Evolutionary conservation across 2,797 vertebrate species (phyloP).

Genomic region (Anguilla obscura): DNA sequence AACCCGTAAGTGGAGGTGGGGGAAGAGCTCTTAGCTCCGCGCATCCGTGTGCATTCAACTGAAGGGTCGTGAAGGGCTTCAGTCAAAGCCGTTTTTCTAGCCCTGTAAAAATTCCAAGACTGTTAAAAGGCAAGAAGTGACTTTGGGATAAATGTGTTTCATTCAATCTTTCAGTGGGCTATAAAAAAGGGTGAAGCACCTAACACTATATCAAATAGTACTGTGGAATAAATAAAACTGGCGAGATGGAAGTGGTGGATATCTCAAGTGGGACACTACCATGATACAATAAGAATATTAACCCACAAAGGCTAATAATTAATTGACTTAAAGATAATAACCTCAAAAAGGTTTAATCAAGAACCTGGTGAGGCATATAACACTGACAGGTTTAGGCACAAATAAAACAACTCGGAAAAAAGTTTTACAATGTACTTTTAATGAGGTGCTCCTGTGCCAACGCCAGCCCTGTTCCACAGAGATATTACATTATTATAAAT

Average conservation of each 20-base stretch:
- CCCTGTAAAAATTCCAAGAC: background rate
- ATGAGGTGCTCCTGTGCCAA: constrained; percentile 43
- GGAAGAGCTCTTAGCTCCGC: background rate
- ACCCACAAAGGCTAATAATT: background rate
- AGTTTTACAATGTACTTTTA: background rate
- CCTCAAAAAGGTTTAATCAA: background rate
- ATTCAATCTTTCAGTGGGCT: background rate
- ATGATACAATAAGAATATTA: background rate
- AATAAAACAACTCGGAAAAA: background rate
- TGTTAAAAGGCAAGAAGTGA: background rate
- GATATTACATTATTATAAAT: constrained; percentile 19
- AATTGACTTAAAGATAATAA: background rate
- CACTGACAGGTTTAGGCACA: background rate
- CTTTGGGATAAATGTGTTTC: background rate
- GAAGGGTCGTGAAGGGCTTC: background rate
- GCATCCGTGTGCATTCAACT: background rate
- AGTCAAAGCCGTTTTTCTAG: background rate
- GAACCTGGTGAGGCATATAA: background rate
- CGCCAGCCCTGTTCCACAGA: constrained; percentile 35
- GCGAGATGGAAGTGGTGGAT: background rate
- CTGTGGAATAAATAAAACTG: background rate
- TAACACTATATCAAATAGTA: background rate
- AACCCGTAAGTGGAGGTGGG: background rate
- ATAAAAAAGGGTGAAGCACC: background rate
- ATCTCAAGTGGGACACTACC: background rate